Evolutionary conservation across 2,113 vertebrate genomes (phyloP).

Genomic region (Proterorhinus semilunaris): DNA sequence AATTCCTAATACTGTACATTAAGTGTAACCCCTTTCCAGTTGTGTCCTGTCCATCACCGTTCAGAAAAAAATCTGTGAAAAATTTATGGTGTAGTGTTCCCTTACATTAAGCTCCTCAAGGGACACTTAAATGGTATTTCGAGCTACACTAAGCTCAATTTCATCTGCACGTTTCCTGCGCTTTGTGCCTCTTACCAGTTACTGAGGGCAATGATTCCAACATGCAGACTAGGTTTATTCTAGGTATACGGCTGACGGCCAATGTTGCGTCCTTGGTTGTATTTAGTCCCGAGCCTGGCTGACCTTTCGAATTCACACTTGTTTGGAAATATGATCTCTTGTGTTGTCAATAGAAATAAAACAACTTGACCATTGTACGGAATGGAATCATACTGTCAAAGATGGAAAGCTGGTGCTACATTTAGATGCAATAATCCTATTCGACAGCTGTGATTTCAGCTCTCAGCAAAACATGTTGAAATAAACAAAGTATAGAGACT

Average conservation of each 20-base stretch:
- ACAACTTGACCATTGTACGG: not conserved
- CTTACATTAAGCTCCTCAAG: slow-evolving; percentile 41
- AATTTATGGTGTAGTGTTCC: slow-evolving; percentile 48
- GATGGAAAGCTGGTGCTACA: not conserved
- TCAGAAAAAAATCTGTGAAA: slow-evolving; percentile 40
- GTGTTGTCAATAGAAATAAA: slow-evolving; percentile 6
- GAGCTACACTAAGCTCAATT: slow-evolving; percentile 38
- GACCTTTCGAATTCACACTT: slow-evolving; percentile 24
- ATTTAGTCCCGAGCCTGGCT: slow-evolving; percentile 8
- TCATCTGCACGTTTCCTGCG: slow-evolving; percentile 44
- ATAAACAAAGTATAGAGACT: too few relatives aligned
- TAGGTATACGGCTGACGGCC: slow-evolving; percentile 17
- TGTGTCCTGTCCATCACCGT: slow-evolving; percentile 59
- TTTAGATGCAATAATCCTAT: not conserved
- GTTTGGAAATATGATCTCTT: slow-evolving; percentile 29
- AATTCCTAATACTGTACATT: not conserved
- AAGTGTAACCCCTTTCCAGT: slow-evolving; percentile 23
- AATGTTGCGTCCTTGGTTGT: slow-evolving; percentile 37
- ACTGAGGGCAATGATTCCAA: slow-evolving; percentile 30
- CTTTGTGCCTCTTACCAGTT: slow-evolving; percentile 28
- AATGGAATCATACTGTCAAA: not conserved
- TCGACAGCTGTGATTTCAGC: not conserved
- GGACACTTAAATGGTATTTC: slow-evolving; percentile 45
- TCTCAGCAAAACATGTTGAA: not conserved
- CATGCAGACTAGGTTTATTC: slow-evolving; percentile 32